phyloP scores from a whole-genome alignment of 2,113 vertebrate genomes.

The Mus musculus region DNA sequence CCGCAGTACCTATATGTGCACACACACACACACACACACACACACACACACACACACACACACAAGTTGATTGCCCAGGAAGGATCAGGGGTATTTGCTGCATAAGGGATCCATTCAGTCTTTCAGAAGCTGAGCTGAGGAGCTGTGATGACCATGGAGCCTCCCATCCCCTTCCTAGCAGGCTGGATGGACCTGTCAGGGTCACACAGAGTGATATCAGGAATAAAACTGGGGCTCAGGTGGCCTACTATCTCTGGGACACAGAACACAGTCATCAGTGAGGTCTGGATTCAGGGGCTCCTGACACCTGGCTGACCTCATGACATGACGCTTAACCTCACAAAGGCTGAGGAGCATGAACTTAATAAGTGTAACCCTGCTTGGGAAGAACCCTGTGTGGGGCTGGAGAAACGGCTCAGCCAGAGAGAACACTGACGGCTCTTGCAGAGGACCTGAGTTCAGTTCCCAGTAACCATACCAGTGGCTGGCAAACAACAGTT shows the following conservation, averaged over 20 bases:
- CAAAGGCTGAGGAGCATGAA: background rate
- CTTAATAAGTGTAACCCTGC: too few relatives aligned
- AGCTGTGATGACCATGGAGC: background rate
- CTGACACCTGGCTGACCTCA: background rate
- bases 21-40: background rate
- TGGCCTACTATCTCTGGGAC: background rate
- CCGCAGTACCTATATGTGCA: background rate
- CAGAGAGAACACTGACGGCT: background rate
- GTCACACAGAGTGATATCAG: background rate
- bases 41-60: background rate
- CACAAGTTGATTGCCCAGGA: background rate
- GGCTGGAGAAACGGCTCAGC: background rate
- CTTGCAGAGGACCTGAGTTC: background rate
- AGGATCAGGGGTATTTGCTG: background rate
- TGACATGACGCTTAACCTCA: background rate
- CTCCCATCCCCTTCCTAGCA: accelerated
- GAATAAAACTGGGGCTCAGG: background rate
- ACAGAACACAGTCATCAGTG: background rate
- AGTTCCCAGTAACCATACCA: background rate
- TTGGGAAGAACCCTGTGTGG: background rate
- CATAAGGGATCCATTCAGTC: background rate
- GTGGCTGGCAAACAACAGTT: background rate
- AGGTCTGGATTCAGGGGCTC: background rate
- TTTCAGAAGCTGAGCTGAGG: background rate
- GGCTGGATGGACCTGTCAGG: background rate